Evolutionary conservation across 2,113 vertebrate species (phyloP), one percentile per base, ranked within the genome.

Genomic region (Platycercus adscitus): DNA sequence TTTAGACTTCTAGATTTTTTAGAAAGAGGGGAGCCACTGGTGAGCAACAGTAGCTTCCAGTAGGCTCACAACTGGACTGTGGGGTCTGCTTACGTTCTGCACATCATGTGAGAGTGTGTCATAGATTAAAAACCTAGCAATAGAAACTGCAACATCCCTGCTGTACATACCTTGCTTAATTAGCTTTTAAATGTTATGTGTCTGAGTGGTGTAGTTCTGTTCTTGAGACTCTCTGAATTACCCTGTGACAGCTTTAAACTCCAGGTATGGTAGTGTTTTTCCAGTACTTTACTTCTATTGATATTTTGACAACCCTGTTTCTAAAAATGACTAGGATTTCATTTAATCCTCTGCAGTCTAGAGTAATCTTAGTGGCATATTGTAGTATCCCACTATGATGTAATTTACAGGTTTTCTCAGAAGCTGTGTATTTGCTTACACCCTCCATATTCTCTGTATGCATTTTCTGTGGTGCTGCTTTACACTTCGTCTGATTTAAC

Each of bases 71-170:
- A 14, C 19, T 31, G 44, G 25, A 39, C 50, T 46, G 13, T 28
- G 29, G n/a, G 13, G 2, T 3, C 13, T 71, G 13, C n/a, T 33
- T n/a, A 26, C 52, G 18, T 35, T 52, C 31, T 82, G 65, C 23
- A 35, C 1, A 1, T 2, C 0, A 0, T 24, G 24, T n/a, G 43
- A 28, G 26, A 79, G 2, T 33, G 29, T 56, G 16, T 8, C 39
- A n/a, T 3, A 26, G 61, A 37, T 23, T 6, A 15, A n/a, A 64
- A 77, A 50, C 21, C 20, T 17, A 68, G 23, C 46, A n/a, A 4
- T 1, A 35, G 17, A n/a, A 86, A 26, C 35, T 43, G 6, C 26
- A 65, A 14, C 7, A 15, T 91, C 35, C 5, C 23, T 64, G 31
- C 31, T 86, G 28, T 78, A 14, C 49, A 20, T 29, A n/a, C 16